phyloP scores from a whole-genome alignment of 2,888 invertebrate genomes.

The Ctenicera cuprea region DNA sequence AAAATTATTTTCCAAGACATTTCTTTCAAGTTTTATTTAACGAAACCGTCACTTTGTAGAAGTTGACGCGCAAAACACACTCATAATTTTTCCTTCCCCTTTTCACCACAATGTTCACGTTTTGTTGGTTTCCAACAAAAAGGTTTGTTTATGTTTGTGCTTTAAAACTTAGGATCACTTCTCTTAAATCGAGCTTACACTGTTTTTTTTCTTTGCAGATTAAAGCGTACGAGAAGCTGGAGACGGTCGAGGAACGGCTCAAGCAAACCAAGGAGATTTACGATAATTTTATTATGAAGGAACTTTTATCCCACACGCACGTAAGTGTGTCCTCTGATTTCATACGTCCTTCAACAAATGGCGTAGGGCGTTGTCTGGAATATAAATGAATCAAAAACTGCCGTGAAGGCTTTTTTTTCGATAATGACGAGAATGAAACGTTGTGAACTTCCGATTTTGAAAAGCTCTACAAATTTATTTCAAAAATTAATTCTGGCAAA shows the following conservation, averaged over 20 bases:
- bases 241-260: conserved; percentile 96
- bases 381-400: conserved; percentile 21
- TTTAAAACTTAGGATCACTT: conserved; percentile 15
- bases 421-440: conserved; percentile 13
- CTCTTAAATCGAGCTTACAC: conserved; percentile 22
- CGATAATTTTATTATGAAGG: conserved; percentile 99
- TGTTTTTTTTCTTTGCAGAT: conserved; percentile 82
- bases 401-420: not conserved
- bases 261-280: conserved; percentile 97
- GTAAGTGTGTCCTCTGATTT: conserved; percentile 82
- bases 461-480: not conserved
- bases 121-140: not conserved
- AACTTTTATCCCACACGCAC: conserved; percentile 98
- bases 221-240: conserved; percentile 98
- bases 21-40: no score
- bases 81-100: no score
- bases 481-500: no score
- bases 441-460: not conserved
- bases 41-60: no score
- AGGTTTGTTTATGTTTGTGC: conserved; percentile 6
- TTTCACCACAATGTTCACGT: not conserved
- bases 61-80: no score
- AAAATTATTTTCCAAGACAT: no score
- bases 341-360: conserved; percentile 25
- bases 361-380: conserved; percentile 28